Evolutionary conservation across 2,113 vertebrate genomes (phyloP), one percentile per base, ranked within the genome.

Genomic region (Petrocephalus zakoni): DNA sequence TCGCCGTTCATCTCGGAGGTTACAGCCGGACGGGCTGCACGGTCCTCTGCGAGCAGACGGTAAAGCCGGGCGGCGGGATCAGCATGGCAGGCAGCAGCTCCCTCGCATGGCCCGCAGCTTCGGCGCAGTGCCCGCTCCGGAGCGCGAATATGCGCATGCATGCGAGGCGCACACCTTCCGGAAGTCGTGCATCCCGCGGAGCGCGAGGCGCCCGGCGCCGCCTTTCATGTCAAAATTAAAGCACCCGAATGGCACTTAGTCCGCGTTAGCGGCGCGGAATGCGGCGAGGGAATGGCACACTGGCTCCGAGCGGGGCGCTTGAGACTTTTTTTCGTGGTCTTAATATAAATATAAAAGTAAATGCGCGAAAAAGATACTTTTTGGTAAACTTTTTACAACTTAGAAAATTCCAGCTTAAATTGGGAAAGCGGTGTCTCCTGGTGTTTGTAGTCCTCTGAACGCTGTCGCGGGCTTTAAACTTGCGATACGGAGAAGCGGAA

Each of bases 11-110:
- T 88, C 5, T 25, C 17, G 1, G 25, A 29, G 8, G 61, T 9
- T 55, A 46, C 15, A 4, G 10, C 0, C 91, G 81, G 11, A 82
- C 90, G 21, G 87, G 46, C 10, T 92, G 87, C 0, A 90, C 84
- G 88, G 92, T 95, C 90, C 91, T 93, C 55, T 95, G 94, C 3
- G 94, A 90, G 92, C 94, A 83, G 94, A 92, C 68, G 94, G 61
- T 0, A 93, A 94, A 21, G 94, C 94, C 5, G 95, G 92, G 0
- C 92, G 17, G 72, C 42, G 34, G 37, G 37, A 42, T 78, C 34
- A 34, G 72, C 29, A 78, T 19, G 34, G 29, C 72, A 19, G 19
- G 72, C 19, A 7, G 34, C 72, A 7, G 34, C 19, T 15, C 34
- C 19, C 72, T 78, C 72, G 37, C 34, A 78, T 19, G 34, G 3